Evolutionary conservation across 1,140 invertebrate genomes (phyloP).

Genomic region (Campoletis sonorensis): DNA sequence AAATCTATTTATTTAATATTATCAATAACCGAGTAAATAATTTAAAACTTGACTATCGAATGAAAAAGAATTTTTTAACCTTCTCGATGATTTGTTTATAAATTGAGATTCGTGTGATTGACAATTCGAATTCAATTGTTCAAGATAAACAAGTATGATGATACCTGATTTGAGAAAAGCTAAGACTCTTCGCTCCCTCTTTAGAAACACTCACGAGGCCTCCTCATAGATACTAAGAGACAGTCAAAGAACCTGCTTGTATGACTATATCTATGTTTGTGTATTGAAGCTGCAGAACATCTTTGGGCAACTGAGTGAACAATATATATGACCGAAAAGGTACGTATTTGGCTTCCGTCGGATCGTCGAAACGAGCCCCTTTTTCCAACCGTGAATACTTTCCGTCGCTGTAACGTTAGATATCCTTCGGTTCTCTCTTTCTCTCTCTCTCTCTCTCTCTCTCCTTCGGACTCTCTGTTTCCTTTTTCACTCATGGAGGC

Average conservation of each 20-base stretch:
- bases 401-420: conserved; percentile 11
- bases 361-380: conserved; percentile 50
- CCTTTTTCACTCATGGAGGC: background rate
- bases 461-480: too few relatives aligned
- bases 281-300: background rate
- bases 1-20: background rate
- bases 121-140: too few relatives aligned
- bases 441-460: background rate
- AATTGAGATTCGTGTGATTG: background rate
- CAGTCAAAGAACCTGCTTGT: background rate
- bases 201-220: too few relatives aligned
- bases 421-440: background rate
- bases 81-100: background rate
- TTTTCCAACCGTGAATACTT: conserved; percentile 28
- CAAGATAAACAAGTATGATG: too few relatives aligned
- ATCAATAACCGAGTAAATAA: background rate
- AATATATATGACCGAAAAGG: conserved; percentile 7
- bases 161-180: too few relatives aligned
- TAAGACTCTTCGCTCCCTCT: too few relatives aligned
- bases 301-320: background rate
- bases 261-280: background rate
- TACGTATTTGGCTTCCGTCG: background rate
- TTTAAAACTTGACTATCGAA: background rate
- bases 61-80: background rate
- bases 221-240: background rate